A percentile compares a stretch with the other conserved stretches of the same genome.
phyloP scores from a whole-genome alignment of 2,888 invertebrate species.

The Ametastegia equiseti region DNA sequence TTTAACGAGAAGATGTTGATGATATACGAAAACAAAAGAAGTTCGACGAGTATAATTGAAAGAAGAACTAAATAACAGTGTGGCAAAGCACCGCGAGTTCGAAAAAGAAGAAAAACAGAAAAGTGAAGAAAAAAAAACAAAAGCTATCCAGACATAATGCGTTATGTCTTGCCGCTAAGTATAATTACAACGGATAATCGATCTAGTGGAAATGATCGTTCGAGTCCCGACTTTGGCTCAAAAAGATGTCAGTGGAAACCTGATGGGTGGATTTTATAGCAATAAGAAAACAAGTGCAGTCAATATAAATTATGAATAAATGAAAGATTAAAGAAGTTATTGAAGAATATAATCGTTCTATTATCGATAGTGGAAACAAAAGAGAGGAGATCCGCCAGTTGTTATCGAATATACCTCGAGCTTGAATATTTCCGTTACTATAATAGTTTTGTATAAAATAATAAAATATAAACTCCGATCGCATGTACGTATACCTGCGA shows the following conservation, averaged over 20 bases:
- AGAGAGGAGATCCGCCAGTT: too few species aligned
- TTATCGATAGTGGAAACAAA: too few species aligned
- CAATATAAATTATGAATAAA: too few species aligned
- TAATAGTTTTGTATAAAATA: too few species aligned
- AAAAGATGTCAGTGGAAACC: not conserved
- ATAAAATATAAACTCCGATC: too few species aligned
- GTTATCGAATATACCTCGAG: too few species aligned
- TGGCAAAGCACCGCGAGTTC: not conserved
- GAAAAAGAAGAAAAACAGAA: conserved; percentile 4
- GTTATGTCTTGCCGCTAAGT: not conserved
- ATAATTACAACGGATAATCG: not conserved
- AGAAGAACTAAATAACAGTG: not conserved
- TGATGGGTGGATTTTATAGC: conserved; percentile 12
- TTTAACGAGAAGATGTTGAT: too few species aligned
- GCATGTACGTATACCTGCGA: not conserved
- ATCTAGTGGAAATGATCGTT: conserved; percentile 10
- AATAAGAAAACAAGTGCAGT: not conserved
- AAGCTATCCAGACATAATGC: not conserved
- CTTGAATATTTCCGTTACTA: too few species aligned
- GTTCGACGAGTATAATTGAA: too few species aligned
- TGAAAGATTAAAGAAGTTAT: too few species aligned
- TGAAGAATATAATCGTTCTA: too few species aligned
- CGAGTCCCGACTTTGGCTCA: not conserved
- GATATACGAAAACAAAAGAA: too few species aligned
- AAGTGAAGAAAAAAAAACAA: not conserved